A percentile compares a stretch with the other conserved stretches of the same genome.
phyloP scores from a whole-genome alignment of 2,888 invertebrate genomes.

The Eristalis pertinax region DNA sequence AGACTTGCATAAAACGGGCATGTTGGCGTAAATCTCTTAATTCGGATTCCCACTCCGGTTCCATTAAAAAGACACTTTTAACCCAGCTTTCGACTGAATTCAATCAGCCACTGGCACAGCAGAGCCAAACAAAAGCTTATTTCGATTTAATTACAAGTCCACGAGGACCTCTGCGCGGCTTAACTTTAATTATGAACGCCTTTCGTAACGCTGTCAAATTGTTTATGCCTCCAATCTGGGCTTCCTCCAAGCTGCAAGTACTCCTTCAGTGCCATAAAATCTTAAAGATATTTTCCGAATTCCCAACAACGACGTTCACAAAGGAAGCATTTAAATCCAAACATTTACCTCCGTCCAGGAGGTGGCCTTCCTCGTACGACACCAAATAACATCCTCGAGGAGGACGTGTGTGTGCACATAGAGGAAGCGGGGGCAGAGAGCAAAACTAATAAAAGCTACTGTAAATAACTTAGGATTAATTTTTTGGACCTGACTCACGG shows the following conservation, averaged over 20 bases:
- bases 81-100: too few species aligned
- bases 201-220: not conserved
- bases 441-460: conserved; percentile 20
- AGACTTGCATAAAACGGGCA: too few species aligned
- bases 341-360: not conserved
- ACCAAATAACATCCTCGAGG: not conserved
- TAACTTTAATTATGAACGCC: conserved; percentile 10
- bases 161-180: conserved; percentile 9
- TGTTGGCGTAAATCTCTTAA: too few species aligned
- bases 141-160: conserved; percentile 7
- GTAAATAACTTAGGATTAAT: conserved; percentile 37
- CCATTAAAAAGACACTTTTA: too few species aligned
- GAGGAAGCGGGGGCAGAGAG: not conserved
- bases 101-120: too few species aligned
- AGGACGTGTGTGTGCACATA: not conserved
- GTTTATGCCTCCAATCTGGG: conserved; percentile 12
- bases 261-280: too few species aligned
- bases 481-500: conserved; percentile 4
- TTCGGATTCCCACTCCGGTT: too few species aligned
- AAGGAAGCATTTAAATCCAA: too few species aligned
- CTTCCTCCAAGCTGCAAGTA: not conserved
- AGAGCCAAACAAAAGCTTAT: too few species aligned
- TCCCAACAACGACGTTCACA: too few species aligned
- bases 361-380: not conserved
- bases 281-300: too few species aligned